phyloP scores from a whole-genome alignment of 2,113 vertebrate genomes.

The Bubalus kerabau region DNA sequence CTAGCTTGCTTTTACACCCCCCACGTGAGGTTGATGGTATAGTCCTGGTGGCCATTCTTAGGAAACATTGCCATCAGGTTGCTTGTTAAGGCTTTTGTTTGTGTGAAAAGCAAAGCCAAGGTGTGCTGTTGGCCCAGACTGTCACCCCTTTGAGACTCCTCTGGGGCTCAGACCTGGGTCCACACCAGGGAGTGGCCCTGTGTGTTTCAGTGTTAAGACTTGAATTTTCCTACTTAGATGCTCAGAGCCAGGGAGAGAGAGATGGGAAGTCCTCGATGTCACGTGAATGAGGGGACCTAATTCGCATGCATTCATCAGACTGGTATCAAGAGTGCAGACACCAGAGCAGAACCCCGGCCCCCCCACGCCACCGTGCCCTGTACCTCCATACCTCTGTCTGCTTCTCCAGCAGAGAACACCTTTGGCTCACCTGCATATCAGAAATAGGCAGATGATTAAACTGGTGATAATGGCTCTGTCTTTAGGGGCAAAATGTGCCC shows the following conservation, averaged over 20 bases:
- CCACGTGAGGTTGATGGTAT: neutral
- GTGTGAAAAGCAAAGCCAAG: neutral
- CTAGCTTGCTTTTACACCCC: neutral
- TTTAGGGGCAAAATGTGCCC: neutral
- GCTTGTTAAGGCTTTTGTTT: neutral
- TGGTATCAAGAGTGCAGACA: neutral
- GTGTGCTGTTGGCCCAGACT: neutral
- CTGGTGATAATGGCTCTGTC: neutral
- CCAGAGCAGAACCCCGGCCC: neutral
- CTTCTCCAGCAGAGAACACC: neutral
- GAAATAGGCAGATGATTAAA: neutral
- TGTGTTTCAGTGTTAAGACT: neutral
- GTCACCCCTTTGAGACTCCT: neutral
- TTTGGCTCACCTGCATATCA: neutral
- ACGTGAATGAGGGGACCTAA: neutral
- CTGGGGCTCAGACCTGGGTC: neutral
- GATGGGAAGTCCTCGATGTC: neutral
- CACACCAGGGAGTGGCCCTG: neutral
- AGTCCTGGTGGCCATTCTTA: neutral
- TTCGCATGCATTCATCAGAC: neutral
- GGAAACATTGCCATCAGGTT: neutral
- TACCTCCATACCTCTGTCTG: no score
- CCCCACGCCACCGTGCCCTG: rapidly evolving
- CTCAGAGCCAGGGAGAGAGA: neutral
- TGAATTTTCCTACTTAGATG: neutral